These are phyloP conservation scores for Gallinago undulata DNA, from an alignment of 2,113 vertebrate species.

Conservation along the genomic window DNA sequence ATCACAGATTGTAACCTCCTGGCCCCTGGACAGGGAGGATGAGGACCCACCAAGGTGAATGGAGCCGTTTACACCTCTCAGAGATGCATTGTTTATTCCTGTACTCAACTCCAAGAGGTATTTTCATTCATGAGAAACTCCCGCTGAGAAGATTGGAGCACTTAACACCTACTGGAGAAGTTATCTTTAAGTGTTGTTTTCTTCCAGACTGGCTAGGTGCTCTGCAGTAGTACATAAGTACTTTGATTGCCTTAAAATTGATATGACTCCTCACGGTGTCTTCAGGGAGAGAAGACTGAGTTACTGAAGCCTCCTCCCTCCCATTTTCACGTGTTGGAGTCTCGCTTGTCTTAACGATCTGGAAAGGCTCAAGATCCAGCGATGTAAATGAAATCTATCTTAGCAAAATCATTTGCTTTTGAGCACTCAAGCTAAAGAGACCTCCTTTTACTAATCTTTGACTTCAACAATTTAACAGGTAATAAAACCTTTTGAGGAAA, in stretches of 20 bases:
- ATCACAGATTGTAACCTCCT: not conserved
- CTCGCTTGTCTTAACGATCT: not conserved
- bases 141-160: not conserved
- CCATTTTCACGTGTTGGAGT: not conserved
- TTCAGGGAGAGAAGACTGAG: not conserved
- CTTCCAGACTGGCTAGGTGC: not conserved
- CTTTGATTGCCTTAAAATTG: not conserved
- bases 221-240: not conserved
- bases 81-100: not conserved
- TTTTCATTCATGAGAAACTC: not conserved
- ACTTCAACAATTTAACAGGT: not conserved
- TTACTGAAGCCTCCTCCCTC: not conserved
- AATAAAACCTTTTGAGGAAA: not conserved
- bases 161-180: not conserved
- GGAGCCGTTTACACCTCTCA: not conserved
- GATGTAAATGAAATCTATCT: not conserved
- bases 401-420: not conserved
- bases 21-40: not conserved
- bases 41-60: not conserved
- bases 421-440: not conserved
- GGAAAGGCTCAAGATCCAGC: not conserved
- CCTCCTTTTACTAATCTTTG: not conserved
- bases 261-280: not conserved
- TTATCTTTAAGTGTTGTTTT: not conserved
- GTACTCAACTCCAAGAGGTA: not conserved